A percentile compares a stretch with the other conserved stretches of the same genome.
phyloP scores from a whole-genome alignment of 2,797 vertebrate species.

The Adrianichthys oophorus region DNA sequence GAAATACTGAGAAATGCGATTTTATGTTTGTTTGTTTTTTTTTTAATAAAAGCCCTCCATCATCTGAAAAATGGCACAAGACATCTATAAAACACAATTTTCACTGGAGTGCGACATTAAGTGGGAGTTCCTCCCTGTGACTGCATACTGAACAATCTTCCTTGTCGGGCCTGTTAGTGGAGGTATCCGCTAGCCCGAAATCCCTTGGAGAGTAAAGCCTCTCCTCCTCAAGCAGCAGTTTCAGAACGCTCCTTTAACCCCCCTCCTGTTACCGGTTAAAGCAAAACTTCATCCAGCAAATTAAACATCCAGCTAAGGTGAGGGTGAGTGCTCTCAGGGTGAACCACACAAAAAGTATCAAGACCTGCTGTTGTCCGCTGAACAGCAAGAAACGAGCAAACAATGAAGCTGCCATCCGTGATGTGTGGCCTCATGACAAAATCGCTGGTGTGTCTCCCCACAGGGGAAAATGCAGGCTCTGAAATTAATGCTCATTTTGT shows the following conservation, averaged over 20 bases:
- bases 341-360: slow-evolving; percentile 38
- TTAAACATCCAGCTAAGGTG: slow-evolving; percentile 51
- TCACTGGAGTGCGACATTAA: slow-evolving; percentile 24
- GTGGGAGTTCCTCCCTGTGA: slow-evolving; percentile 63
- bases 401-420: slow-evolving; percentile 58
- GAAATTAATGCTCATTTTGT: slow-evolving; percentile 82
- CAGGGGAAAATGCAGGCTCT: slow-evolving; percentile 51
- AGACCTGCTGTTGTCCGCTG: slow-evolving; percentile 61
- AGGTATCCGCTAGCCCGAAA: slow-evolving; percentile 58
- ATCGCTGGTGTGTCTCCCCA: slow-evolving; percentile 47
- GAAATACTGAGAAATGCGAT: too few species aligned
- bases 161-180: slow-evolving; percentile 71
- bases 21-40: too few species aligned
- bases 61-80: too few species aligned
- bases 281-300: slow-evolving; percentile 48
- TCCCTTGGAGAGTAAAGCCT: slow-evolving; percentile 57
- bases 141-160: slow-evolving; percentile 70
- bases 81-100: too few species aligned
- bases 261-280: slow-evolving; percentile 23
- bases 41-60: too few species aligned
- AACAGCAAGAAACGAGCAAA: slow-evolving; percentile 69
- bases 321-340: slow-evolving; percentile 40
- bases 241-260: slow-evolving; percentile 25
- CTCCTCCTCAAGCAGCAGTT: slow-evolving; percentile 52
- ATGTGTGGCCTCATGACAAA: slow-evolving; percentile 68